A percentile compares a stretch with the other conserved stretches of the same genome.
phyloP scores from a whole-genome alignment of 53 echinoderm and acorn worm genomes.

The Patiria pectinifera region DNA sequence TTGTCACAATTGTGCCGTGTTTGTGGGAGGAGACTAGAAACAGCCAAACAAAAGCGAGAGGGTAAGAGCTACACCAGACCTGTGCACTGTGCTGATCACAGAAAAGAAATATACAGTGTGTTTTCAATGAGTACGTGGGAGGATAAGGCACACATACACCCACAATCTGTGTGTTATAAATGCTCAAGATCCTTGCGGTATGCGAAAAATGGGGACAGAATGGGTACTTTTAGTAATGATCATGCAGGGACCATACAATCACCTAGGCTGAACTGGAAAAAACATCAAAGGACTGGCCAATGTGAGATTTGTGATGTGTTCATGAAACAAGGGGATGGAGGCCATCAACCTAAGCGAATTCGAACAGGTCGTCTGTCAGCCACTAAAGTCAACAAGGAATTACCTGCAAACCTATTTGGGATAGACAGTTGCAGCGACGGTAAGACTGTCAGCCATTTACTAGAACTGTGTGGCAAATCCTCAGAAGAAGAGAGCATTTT shows the following conservation, averaged over 20 bases:
- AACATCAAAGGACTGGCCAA: conserved; percentile 15
- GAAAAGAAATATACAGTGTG: conserved; percentile 25
- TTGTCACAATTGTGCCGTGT: conserved; percentile 17
- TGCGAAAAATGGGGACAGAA: conserved; percentile 24
- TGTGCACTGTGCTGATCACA: not conserved
- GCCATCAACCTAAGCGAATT: conserved; percentile 6
- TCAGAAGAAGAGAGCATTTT: conserved; percentile 16
- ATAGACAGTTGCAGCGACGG: not conserved
- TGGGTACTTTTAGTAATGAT: not conserved
- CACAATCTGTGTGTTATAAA: conserved; percentile 20
- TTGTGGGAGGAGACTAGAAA: conserved; percentile 18
- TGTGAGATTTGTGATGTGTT: conserved; percentile 25
- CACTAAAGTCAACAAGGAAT: not conserved
- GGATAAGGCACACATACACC: not conserved
- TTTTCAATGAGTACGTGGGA: conserved; percentile 20
- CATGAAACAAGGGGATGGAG: conserved; percentile 6
- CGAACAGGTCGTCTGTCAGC: not conserved
- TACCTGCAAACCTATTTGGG: conserved; percentile 17
- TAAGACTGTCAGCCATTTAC: not conserved
- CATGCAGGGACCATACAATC: not conserved
- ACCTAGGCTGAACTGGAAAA: conserved; percentile 18
- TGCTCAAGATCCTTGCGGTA: conserved; percentile 17
- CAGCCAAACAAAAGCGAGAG: conserved; percentile 20
- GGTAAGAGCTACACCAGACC: conserved; percentile 14
- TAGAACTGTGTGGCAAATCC: conserved; percentile 33